Evolutionary conservation across 1,140 invertebrate species (phyloP).

Genomic region (Dendrolimus kikuchii): DNA sequence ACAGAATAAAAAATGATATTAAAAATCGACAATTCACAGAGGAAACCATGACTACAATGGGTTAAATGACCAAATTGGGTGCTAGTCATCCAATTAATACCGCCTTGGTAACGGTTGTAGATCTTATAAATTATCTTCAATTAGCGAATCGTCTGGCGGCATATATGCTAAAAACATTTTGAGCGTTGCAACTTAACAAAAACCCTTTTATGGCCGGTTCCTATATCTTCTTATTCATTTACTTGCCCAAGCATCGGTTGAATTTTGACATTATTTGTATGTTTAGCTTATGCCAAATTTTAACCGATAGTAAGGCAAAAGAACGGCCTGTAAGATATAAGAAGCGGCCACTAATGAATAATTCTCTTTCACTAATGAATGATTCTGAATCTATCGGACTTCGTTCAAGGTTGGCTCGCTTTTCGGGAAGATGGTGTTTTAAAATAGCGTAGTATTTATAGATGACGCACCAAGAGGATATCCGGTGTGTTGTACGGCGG

Average conservation of each 20-base stretch:
- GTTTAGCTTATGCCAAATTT: neutral
- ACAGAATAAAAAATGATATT: neutral
- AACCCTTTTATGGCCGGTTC: too few relatives aligned
- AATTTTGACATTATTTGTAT: too few relatives aligned
- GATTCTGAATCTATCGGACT: conserved; percentile 25
- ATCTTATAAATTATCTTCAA: conserved; percentile 38
- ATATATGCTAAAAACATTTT: too few relatives aligned
- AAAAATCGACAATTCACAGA: neutral
- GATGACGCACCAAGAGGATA: conserved; percentile 48
- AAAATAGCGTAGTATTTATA: conserved; percentile 37
- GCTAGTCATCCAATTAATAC: conserved; percentile 31
- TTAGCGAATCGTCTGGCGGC: conserved; percentile 22
- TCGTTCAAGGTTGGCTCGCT: conserved; percentile 38
- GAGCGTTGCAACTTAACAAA: too few relatives aligned
- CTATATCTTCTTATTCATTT: too few relatives aligned
- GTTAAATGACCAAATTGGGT: conserved; percentile 13
- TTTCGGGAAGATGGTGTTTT: conserved; percentile 16
- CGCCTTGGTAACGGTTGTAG: conserved; percentile 25
- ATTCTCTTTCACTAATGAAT: conserved; percentile 25
- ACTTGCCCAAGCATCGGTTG: too few relatives aligned
- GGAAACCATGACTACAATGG: conserved; percentile 1
- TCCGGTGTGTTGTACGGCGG: conserved; percentile 26
- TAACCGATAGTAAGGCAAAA: conserved; percentile 13
- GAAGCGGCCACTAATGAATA: conserved; percentile 9
- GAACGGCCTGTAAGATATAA: conserved; percentile 6